These are phyloP conservation scores for Zoanthus gigantus DNA, from an alignment of 92 coral and sea anemone genomes.

Conservation along the genomic window DNA sequence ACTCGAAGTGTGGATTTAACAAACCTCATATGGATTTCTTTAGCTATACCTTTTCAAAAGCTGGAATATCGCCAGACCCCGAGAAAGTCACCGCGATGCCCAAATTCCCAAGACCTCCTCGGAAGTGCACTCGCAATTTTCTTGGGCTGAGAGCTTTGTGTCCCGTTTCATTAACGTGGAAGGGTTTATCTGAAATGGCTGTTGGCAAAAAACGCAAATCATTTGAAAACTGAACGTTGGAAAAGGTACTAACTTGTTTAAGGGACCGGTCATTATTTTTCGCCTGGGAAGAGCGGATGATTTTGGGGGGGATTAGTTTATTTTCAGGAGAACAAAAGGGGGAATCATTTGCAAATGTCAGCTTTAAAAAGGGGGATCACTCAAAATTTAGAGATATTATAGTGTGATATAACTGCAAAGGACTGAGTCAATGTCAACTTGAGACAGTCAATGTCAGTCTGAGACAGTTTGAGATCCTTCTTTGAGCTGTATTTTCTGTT, in stretches of 20 bases:
- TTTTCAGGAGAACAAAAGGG: too few relatives aligned
- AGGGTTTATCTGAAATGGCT: too few relatives aligned
- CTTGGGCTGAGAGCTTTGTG: conserved; percentile 71
- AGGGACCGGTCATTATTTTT: too few relatives aligned
- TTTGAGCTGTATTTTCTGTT: background rate
- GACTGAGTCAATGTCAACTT: conserved; percentile 26
- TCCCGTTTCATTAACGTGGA: conserved; percentile 55
- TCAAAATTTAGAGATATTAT: too few relatives aligned
- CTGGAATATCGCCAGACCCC: conserved; percentile 63
- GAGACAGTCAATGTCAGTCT: background rate
- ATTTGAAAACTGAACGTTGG: too few relatives aligned
- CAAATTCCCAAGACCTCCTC: conserved; percentile 54
- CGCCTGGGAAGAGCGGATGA: too few relatives aligned
- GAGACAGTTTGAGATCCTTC: background rate
- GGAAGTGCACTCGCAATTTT: conserved; percentile 60
- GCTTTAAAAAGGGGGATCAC: background rate
- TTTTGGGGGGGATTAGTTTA: background rate
- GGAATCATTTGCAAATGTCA: background rate
- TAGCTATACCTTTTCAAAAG: conserved; percentile 55
- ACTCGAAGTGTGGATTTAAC: conserved; percentile 55
- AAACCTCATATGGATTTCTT: conserved; percentile 57
- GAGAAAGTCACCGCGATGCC: conserved; percentile 56
- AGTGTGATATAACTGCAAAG: background rate
- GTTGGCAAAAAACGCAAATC: too few relatives aligned
- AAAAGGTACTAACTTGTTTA: too few relatives aligned